These are phyloP conservation scores for Agelaius tricolor DNA, from an alignment of 2,113 vertebrate genomes.

Conservation along the genomic window DNA sequence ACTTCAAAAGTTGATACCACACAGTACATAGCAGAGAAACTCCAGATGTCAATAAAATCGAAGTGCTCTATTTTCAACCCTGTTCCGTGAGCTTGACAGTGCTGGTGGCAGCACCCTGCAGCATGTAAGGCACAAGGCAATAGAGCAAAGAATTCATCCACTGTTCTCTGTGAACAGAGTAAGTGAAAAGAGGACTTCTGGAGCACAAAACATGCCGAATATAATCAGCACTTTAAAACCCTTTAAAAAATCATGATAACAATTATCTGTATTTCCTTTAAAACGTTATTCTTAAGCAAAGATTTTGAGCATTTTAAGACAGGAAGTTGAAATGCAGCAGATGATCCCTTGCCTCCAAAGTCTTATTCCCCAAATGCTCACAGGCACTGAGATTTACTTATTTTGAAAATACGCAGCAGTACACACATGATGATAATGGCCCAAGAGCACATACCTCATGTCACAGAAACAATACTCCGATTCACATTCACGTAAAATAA, in stretches of 20 bases:
- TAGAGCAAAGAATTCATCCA: neutral
- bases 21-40: neutral
- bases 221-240: accelerated
- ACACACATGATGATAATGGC: neutral
- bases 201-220: neutral
- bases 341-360: neutral
- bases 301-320: neutral
- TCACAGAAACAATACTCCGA: neutral
- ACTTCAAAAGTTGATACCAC: neutral
- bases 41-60: neutral
- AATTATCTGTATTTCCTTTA: neutral
- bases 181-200: neutral
- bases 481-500: neutral
- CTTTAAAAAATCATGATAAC: neutral
- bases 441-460: neutral
- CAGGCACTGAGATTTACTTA: neutral
- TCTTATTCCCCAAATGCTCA: neutral
- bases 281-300: neutral
- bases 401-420: neutral
- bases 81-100: neutral
- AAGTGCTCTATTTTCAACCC: neutral
- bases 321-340: neutral
- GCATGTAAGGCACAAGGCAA: accelerated
- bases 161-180: neutral
- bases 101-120: neutral